Percentiles rank a stretch among this genome's conserved stretches.
phyloP scores from a whole-genome alignment of 2,888 invertebrate species.

The Acrobasis repandana region DNA sequence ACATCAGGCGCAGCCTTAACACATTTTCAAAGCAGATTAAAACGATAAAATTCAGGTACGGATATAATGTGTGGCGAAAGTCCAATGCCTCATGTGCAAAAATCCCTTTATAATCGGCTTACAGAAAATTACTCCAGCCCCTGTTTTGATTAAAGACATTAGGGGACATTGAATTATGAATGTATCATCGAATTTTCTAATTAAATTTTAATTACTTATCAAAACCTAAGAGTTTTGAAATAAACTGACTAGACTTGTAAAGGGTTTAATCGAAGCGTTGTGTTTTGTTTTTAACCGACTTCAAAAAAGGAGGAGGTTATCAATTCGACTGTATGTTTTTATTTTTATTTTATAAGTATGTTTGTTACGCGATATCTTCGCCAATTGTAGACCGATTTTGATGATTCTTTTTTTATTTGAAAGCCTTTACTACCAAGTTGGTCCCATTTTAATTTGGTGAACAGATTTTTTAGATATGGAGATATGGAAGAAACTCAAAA shows the following conservation, averaged over 20 bases:
- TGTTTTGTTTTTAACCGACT: not conserved
- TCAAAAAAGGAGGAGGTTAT: too few species aligned
- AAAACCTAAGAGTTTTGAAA: not conserved
- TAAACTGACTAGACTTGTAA: not conserved
- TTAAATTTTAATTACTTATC: not conserved
- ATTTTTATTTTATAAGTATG: too few species aligned
- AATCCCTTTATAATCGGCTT: conserved; percentile 50
- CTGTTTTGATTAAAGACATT: conserved; percentile 38
- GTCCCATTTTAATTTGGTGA: too few species aligned
- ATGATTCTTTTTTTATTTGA: too few species aligned
- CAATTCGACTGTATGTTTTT: too few species aligned
- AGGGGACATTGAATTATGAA: conserved; percentile 6
- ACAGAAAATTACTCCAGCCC: conserved; percentile 43
- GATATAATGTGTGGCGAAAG: not conserved
- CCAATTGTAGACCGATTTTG: too few species aligned
- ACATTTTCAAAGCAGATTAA: not conserved
- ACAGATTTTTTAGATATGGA: too few species aligned
- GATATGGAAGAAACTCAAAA: too few species aligned
- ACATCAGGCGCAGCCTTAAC: too few species aligned
- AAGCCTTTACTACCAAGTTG: too few species aligned
- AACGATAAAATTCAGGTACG: not conserved
- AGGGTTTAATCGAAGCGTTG: not conserved
- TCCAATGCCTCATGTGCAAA: not conserved
- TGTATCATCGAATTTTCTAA: conserved; percentile 3
- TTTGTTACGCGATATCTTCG: too few species aligned